These are phyloP conservation scores for Danio albolineatus DNA, from an alignment of 2,797 vertebrate genomes.

Conservation along the genomic window DNA sequence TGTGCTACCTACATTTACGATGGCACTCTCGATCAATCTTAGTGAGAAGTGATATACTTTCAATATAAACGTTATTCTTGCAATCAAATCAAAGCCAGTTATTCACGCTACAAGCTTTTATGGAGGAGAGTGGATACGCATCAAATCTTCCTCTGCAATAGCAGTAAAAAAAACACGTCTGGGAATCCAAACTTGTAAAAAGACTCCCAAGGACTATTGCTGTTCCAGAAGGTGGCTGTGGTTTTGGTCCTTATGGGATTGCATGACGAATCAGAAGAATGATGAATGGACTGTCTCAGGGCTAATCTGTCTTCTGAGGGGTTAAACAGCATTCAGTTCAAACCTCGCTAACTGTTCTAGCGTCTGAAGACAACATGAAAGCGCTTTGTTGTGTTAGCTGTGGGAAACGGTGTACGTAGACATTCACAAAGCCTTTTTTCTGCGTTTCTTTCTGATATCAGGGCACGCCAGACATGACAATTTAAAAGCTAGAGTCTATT, in stretches of 20 bases:
- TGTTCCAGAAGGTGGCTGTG: constrained; percentile 47
- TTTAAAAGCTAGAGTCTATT: constrained; percentile 36
- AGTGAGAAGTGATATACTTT: constrained; percentile 16
- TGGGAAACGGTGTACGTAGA: constrained; percentile 6
- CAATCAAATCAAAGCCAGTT: constrained; percentile 36
- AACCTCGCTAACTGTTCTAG: constrained; percentile 54
- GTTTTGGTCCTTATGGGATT: constrained; percentile 43
- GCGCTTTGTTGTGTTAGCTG: constrained; percentile 31
- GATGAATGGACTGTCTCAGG: constrained; percentile 65
- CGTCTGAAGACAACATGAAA: constrained; percentile 44
- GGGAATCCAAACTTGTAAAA: constrained; percentile 48
- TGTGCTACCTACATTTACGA: constrained; percentile 7
- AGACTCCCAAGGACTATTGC: constrained; percentile 50
- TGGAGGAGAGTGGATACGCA: constrained; percentile 1
- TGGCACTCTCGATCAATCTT: constrained; percentile 15
- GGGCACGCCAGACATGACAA: constrained; percentile 12
- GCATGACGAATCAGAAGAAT: constrained; percentile 70
- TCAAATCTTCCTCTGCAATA: constrained; percentile 23
- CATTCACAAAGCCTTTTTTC: not conserved
- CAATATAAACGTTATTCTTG: constrained; percentile 40
- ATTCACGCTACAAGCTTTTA: constrained; percentile 41
- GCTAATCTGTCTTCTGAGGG: constrained; percentile 65
- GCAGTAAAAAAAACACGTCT: constrained; percentile 27
- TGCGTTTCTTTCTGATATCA: constrained; percentile 27
- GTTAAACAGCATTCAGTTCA: constrained; percentile 74